Conservation (phyloP, 2,113 vertebrate species). For the Cyrtonyx montezumae region DNA sequence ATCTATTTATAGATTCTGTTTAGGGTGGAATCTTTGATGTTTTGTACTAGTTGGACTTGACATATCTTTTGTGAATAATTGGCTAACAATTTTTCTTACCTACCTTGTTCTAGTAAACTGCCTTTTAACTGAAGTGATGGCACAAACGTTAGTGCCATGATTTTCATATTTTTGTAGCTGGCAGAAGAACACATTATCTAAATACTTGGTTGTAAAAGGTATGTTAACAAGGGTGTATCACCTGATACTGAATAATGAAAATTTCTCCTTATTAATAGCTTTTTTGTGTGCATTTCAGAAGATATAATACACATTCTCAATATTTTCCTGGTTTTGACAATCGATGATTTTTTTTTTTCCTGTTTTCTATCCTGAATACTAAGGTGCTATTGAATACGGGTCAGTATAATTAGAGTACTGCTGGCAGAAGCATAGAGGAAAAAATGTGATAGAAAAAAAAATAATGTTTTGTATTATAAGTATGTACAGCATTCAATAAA, state of each 20-base stretch:
- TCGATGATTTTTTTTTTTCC: not conserved
- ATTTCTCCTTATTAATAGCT: not conserved
- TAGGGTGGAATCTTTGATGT: not conserved
- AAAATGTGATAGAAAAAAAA: not conserved
- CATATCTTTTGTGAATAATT: not conserved
- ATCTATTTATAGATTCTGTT: not conserved
- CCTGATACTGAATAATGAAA: not conserved
- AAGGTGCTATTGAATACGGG: constrained; percentile 46
- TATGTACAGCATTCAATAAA: constrained; percentile 53
- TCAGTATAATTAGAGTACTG: constrained; percentile 26
- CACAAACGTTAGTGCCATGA: not conserved
- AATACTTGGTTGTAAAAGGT: not conserved
- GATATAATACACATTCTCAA: not conserved
- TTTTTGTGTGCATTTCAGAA: constrained; percentile 10
- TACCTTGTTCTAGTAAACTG: not conserved
- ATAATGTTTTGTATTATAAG: constrained; percentile 15
- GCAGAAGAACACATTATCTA: not conserved
- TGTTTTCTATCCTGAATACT: constrained; percentile 18
- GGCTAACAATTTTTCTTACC: not conserved
- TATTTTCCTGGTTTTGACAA: not conserved
- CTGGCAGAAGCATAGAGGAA: constrained; percentile 33
- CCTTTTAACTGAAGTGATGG: not conserved
- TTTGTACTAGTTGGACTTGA: constrained; percentile 31
- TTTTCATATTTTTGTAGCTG: not conserved
- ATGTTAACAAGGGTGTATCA: not conserved